Conservation (phyloP, 2,888 invertebrate genomes). For the Encarsia formosa region DNA sequence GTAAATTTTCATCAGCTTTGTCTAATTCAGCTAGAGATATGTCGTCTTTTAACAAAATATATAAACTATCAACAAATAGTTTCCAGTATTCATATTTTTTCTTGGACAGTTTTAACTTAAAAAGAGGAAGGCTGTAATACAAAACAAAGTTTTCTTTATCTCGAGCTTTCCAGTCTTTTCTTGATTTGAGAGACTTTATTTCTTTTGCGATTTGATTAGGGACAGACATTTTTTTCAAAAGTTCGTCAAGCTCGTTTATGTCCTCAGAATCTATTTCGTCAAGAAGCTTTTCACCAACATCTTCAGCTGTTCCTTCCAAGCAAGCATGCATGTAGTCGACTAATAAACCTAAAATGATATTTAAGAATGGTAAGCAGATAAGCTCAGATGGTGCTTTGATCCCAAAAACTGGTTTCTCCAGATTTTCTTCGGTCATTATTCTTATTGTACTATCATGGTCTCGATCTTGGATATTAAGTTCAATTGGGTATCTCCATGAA, state of each 20-base stretch:
- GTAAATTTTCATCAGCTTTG: background rate
- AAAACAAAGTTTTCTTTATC: background rate
- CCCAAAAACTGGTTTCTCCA: background rate
- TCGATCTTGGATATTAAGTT: background rate
- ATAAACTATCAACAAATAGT: background rate
- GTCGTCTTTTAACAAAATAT: background rate
- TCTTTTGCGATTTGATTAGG: too few relatives aligned
- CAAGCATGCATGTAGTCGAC: background rate
- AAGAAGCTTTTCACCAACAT: too few relatives aligned
- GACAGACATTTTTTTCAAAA: too few relatives aligned
- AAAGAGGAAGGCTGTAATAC: background rate
- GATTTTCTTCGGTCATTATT: background rate
- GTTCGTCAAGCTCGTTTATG: too few relatives aligned
- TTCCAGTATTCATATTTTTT: background rate
- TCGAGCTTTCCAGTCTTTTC: background rate
- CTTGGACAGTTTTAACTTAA: background rate
- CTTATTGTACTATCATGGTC: background rate
- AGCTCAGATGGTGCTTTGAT: too few relatives aligned
- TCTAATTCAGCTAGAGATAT: background rate
- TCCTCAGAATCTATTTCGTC: too few relatives aligned
- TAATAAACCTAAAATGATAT: background rate
- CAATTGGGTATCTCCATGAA: background rate
- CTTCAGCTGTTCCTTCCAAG: background rate
- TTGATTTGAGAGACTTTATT: too few relatives aligned
- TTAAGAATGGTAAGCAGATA: background rate